Evolutionary conservation across 2,888 invertebrate species (phyloP).

Genomic region (Cerceris ruficornis): DNA sequence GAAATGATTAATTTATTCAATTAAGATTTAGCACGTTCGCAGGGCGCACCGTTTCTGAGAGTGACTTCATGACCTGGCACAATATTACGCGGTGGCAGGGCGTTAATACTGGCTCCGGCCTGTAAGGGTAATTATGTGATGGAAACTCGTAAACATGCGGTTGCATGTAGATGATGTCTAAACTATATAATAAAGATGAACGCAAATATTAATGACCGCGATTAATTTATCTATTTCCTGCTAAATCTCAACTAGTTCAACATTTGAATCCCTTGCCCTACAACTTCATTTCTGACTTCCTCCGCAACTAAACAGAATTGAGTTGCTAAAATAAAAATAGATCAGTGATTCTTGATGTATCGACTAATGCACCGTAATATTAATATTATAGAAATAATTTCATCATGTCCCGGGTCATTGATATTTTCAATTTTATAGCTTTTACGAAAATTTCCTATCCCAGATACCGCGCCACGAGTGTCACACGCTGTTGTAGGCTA

Average conservation of each 20-base stretch:
- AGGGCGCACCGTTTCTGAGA: constrained; percentile 28
- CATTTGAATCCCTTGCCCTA: background rate
- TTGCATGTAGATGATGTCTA: constrained; percentile 17
- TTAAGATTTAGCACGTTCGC: constrained; percentile 16
- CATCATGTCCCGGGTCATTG: no score
- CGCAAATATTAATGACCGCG: background rate
- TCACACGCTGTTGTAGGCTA: no score
- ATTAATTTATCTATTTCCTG: background rate
- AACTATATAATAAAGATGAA: constrained; percentile 9
- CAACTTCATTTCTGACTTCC: no score
- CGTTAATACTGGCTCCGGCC: constrained; percentile 26
- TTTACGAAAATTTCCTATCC: no score
- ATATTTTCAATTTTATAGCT: no score
- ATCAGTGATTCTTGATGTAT: no score
- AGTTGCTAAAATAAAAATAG: no score
- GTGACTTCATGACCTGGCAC: constrained; percentile 38
- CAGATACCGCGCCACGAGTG: no score
- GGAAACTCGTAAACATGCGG: constrained; percentile 21
- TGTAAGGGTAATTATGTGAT: constrained; percentile 30
- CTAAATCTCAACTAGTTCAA: background rate
- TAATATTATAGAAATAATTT: no score
- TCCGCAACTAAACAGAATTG: no score
- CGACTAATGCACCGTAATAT: no score
- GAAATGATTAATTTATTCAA: background rate
- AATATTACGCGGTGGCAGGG: constrained; percentile 22